Evolutionary conservation across 2,888 invertebrate genomes (phyloP).

Genomic region (Meloe dianella): DNA sequence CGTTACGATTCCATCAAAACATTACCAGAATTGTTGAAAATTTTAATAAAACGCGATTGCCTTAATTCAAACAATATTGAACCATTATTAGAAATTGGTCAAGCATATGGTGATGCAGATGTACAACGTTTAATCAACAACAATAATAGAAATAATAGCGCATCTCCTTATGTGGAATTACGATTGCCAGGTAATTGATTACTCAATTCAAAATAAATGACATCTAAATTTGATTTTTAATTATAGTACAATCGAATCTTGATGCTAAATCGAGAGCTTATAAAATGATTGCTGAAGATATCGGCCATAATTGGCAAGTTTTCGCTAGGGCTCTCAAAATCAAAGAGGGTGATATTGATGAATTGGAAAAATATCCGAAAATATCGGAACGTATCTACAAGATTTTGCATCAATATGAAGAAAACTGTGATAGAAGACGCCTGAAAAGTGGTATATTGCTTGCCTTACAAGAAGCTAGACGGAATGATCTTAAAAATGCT

Average conservation of each 20-base stretch:
- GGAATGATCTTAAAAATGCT: constrained; percentile 44
- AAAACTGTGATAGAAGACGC: constrained; percentile 34
- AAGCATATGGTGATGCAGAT: constrained; percentile 15
- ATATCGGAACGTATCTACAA: constrained; percentile 39
- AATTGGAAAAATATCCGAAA: constrained; percentile 37
- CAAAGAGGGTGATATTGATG: constrained; percentile 49
- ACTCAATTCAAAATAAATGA: not conserved
- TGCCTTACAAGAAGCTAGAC: constrained; percentile 44
- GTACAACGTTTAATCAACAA: constrained; percentile 13
- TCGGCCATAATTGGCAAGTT: constrained; percentile 52
- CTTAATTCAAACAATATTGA: constrained; percentile 37
- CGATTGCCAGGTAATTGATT: constrained; percentile 8
- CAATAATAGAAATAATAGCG: not conserved
- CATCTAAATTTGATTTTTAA: constrained; percentile 22
- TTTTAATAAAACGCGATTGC: constrained; percentile 46
- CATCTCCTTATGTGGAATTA: not conserved
- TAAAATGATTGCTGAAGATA: constrained; percentile 38
- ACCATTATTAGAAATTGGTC: constrained; percentile 37
- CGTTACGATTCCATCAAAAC: constrained; percentile 34
- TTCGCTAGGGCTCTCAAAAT: constrained; percentile 48
- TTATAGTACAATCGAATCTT: constrained; percentile 19
- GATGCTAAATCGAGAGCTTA: constrained; percentile 35
- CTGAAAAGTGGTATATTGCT: constrained; percentile 41
- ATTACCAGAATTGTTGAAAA: constrained; percentile 36
- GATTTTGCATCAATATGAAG: constrained; percentile 41